Evolutionary conservation across 1,140 invertebrate genomes (phyloP).

Genomic region (Hyposmocoma kahamanoa): DNA sequence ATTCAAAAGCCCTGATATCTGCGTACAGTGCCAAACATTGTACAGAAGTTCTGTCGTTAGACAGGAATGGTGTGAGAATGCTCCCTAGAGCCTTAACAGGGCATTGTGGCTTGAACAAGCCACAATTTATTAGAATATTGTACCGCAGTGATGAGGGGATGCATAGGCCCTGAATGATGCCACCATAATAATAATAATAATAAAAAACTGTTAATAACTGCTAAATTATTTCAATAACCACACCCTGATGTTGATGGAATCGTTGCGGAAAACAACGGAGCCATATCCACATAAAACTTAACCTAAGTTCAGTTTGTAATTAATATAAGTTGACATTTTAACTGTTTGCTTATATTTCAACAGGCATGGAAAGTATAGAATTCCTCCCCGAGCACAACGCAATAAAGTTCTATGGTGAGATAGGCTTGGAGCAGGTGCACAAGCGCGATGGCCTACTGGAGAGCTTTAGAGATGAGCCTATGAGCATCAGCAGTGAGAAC

Average conservation of each 20-base stretch:
- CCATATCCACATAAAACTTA: too few relatives aligned
- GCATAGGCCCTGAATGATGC: too few relatives aligned
- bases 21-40: too few relatives aligned
- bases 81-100: too few relatives aligned
- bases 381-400: conserved; percentile 83
- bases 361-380: conserved; percentile 89
- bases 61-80: too few relatives aligned
- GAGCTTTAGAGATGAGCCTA: conserved; percentile 82
- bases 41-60: too few relatives aligned
- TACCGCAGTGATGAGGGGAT: too few relatives aligned
- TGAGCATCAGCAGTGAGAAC: conserved; percentile 79
- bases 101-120: too few relatives aligned
- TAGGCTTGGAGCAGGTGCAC: conserved; percentile 82
- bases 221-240: not conserved
- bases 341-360: conserved; percentile 6
- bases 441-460: conserved; percentile 79
- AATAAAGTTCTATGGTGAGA: conserved; percentile 87
- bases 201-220: not conserved
- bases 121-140: too few relatives aligned
- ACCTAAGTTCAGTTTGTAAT: not conserved
- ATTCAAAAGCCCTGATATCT: too few relatives aligned
- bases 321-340: not conserved
- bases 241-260: not conserved
- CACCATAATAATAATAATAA: not conserved
- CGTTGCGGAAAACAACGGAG: not conserved